A percentile compares a stretch with the other conserved stretches of the same genome.
These are phyloP conservation scores for Drosophila aldrichi DNA, from an alignment of 2,888 invertebrate genomes.

Conservation along the genomic window DNA sequence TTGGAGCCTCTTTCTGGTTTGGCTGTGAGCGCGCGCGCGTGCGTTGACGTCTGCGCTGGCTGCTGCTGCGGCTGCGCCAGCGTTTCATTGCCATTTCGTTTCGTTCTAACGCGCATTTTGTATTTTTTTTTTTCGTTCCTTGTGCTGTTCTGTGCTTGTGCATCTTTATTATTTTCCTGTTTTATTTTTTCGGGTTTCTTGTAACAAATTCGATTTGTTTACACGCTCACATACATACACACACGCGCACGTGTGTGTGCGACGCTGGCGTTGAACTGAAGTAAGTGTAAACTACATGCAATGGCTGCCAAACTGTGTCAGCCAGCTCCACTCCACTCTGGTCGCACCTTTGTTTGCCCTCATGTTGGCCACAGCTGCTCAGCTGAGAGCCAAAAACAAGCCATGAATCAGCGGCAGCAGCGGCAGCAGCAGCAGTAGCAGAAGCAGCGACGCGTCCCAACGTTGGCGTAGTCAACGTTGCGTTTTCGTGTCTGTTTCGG, in stretches of 20 bases:
- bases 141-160: conserved; percentile 32
- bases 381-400: conserved; percentile 46
- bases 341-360: neutral
- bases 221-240: conserved; percentile 2
- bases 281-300: conserved; percentile 43
- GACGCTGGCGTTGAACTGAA: conserved; percentile 18
- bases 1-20: neutral
- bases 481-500: conserved; percentile 31
- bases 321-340: conserved; percentile 4
- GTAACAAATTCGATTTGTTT: conserved; percentile 34
- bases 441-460: neutral
- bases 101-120: conserved; percentile 41
- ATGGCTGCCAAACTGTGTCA: conserved; percentile 39
- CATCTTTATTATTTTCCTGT: conserved; percentile 3
- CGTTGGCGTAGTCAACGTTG: conserved; percentile 25
- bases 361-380: conserved; percentile 35
- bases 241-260: neutral
- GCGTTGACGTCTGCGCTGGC: conserved; percentile 46
- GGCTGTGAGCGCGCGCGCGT: conserved; percentile 55
- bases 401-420: conserved; percentile 52
- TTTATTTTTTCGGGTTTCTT: conserved; percentile 14
- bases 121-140: conserved; percentile 34
- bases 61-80: conserved; percentile 45
- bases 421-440: conserved; percentile 27
- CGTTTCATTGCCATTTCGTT: conserved; percentile 40